These are phyloP conservation scores for Chaetodon auriga DNA, from an alignment of 2,113 vertebrate species.

Conservation along the genomic window DNA sequence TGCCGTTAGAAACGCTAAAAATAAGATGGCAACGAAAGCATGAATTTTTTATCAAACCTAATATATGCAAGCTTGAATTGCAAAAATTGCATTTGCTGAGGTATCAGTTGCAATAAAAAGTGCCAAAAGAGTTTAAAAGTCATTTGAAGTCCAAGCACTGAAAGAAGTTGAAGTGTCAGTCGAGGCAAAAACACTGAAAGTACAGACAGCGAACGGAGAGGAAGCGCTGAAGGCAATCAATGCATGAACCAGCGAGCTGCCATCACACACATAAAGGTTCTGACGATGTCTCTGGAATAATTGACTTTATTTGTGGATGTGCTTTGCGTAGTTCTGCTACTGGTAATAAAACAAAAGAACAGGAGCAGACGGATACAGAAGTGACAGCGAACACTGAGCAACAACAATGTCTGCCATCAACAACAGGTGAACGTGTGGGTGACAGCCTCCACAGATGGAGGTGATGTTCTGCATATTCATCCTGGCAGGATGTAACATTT, in stretches of 20 bases:
- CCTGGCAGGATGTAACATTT: not conserved
- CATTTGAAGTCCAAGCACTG: not conserved
- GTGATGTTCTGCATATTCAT: constrained; percentile 2
- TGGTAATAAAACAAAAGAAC: not conserved
- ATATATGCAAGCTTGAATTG: no score
- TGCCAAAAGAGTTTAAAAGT: not conserved
- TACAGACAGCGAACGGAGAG: not conserved
- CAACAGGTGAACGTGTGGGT: not conserved
- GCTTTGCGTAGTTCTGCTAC: not conserved
- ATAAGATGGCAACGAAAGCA: not conserved
- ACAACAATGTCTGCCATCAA: not conserved
- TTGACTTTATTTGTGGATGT: not conserved
- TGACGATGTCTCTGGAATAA: not conserved
- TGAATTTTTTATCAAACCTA: no score
- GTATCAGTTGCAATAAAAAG: not conserved
- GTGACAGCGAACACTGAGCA: not conserved
- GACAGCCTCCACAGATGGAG: not conserved
- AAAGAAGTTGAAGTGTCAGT: not conserved
- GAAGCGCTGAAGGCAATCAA: not conserved
- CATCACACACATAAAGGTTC: no score
- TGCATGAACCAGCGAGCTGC: not conserved
- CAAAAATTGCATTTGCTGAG: no score
- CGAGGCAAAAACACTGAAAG: not conserved
- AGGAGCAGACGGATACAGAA: not conserved
- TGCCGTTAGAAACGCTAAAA: not conserved